Evolutionary conservation across 1,140 invertebrate species (phyloP).

Genomic region (Apolygus lucorum): DNA sequence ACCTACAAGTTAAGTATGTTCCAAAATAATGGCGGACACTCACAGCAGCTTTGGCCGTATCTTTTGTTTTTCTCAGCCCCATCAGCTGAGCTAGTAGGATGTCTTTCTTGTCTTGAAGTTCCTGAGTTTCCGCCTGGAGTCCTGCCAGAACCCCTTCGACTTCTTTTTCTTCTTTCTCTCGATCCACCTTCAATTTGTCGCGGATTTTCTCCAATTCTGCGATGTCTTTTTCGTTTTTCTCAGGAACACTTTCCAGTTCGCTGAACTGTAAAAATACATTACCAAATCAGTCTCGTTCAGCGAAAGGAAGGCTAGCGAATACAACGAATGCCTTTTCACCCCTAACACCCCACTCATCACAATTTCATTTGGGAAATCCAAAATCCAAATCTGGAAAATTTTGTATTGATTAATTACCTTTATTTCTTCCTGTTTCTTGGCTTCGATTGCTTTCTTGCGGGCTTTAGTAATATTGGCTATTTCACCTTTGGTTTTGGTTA

Average conservation of each 20-base stretch:
- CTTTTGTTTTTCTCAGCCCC: conserved; percentile 56
- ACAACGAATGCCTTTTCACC: too few species aligned
- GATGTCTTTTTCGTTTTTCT: conserved; percentile 61
- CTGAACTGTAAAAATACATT: conserved; percentile 38
- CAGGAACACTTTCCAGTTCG: conserved; percentile 50
- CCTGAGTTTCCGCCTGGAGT: conserved; percentile 40
- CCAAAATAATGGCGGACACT: too few species aligned
- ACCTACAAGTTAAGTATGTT: too few species aligned
- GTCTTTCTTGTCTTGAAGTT: conserved; percentile 55
- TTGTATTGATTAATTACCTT: conserved; percentile 29
- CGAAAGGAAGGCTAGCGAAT: too few species aligned
- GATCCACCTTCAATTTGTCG: conserved; percentile 38
- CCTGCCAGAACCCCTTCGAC: conserved; percentile 43
- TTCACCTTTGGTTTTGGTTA: conserved; percentile 53
- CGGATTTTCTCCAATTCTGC: conserved; percentile 52
- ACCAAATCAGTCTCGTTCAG: background rate
- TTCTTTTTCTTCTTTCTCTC: conserved; percentile 47
- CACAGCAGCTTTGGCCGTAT: conserved; percentile 61
- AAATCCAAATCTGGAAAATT: too few species aligned
- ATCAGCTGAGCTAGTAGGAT: conserved; percentile 56
- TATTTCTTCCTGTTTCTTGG: conserved; percentile 43
- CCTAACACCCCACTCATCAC: too few species aligned
- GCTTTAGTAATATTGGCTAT: conserved; percentile 54
- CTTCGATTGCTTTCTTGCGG: conserved; percentile 51
- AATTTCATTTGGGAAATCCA: too few species aligned